phyloP scores from a whole-genome alignment of 53 echinoderm and acorn worm species.

The Antedon mediterranea region DNA sequence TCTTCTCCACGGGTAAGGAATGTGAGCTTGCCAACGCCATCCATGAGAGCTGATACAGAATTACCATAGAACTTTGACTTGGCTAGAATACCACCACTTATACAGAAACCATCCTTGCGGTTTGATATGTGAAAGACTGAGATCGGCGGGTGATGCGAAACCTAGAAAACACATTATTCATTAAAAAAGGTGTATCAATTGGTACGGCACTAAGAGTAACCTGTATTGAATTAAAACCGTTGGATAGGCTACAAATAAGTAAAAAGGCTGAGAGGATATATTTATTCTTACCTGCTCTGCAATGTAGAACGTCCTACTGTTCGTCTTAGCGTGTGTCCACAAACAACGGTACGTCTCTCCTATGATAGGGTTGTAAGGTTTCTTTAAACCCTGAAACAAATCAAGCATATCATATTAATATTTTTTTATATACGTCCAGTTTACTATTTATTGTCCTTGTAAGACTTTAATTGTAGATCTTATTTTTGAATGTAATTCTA shows the following conservation, averaged over 20 bases:
- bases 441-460: too few relatives aligned
- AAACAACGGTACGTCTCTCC: slow-evolving; percentile 85
- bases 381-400: slow-evolving; percentile 66
- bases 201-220: neutral
- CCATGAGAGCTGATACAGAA: slow-evolving; percentile 81
- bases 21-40: slow-evolving; percentile 58
- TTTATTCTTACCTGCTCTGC: slow-evolving; percentile 67
- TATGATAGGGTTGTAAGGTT: slow-evolving; percentile 94
- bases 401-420: neutral
- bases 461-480: too few relatives aligned
- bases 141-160: slow-evolving; percentile 91
- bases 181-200: neutral
- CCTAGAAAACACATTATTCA: slow-evolving; percentile 23
- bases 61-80: slow-evolving; percentile 92
- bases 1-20: slow-evolving; percentile 72
- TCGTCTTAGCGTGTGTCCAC: slow-evolving; percentile 77
- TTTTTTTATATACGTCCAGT: too few relatives aligned
- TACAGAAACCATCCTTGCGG: slow-evolving; percentile 82
- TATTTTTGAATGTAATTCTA: too few relatives aligned
- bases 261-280: neutral
- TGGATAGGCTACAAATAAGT: neutral
- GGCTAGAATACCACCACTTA: slow-evolving; percentile 79
- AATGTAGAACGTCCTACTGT: slow-evolving; percentile 89
- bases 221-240: neutral
- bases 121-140: slow-evolving; percentile 86